These are phyloP conservation scores for Selene dorsalis DNA, from an alignment of 2,797 vertebrate genomes.

Conservation along the genomic window DNA sequence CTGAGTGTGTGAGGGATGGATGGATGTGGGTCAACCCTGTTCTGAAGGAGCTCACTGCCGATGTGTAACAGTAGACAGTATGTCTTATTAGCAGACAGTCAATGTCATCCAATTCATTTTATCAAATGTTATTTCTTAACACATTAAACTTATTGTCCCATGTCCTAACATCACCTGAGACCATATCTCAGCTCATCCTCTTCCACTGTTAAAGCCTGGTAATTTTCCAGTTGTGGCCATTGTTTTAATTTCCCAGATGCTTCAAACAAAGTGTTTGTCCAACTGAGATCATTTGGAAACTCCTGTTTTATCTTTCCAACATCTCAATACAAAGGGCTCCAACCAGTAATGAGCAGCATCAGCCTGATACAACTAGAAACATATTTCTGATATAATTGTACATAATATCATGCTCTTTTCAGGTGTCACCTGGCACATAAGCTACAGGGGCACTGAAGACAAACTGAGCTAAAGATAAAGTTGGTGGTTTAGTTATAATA, in stretches of 20 bases:
- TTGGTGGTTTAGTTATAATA: no score
- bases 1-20: conserved; percentile 23
- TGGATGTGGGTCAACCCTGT: conserved; percentile 29
- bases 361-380: no score
- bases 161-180: no score
- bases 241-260: neutral
- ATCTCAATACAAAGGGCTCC: neutral
- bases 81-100: conserved; percentile 3
- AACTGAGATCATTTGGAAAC: neutral
- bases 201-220: neutral
- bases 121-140: neutral
- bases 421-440: no score
- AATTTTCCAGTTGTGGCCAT: neutral
- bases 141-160: no score
- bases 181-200: neutral
- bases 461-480: no score
- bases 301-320: neutral
- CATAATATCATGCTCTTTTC: no score
- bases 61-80: neutral
- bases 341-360: no score
- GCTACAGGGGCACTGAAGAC: no score
- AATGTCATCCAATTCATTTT: neutral
- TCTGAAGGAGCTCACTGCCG: neutral
- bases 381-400: no score
- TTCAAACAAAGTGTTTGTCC: no score